These are phyloP conservation scores for Drosophila sordidula DNA, from an alignment of 2,888 invertebrate species.

Conservation along the genomic window DNA sequence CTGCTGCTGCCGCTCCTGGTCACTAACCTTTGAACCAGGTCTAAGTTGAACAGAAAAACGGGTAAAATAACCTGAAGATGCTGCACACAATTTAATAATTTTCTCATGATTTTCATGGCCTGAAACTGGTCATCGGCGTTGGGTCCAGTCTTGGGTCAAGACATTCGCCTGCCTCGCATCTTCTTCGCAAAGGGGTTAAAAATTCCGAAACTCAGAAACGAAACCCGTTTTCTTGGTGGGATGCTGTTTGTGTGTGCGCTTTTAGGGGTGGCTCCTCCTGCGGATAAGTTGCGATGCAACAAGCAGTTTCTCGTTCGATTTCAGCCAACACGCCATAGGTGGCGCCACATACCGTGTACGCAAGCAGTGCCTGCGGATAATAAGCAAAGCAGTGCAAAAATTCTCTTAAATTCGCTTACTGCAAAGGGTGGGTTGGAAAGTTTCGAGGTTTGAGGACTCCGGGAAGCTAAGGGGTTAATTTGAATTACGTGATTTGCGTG, in stretches of 20 bases:
- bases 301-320: conserved; percentile 27
- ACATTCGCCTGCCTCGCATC: conserved; percentile 30
- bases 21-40: conserved; percentile 77
- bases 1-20: conserved; percentile 46
- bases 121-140: conserved; percentile 53
- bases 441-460: not conserved
- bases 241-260: conserved; percentile 23
- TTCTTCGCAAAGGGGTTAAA: conserved; percentile 52
- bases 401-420: conserved; percentile 43
- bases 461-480: conserved; percentile 21
- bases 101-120: conserved; percentile 69
- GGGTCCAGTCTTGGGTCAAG: conserved; percentile 49
- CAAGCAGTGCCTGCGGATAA: conserved; percentile 48
- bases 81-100: conserved; percentile 62
- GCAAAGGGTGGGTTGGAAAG: too few species aligned
- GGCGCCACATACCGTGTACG: conserved; percentile 2
- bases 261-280: conserved; percentile 40
- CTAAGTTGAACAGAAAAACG: conserved; percentile 55
- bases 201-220: conserved; percentile 13
- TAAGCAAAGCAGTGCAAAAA: conserved; percentile 38
- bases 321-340: conserved; percentile 25
- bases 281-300: conserved; percentile 43
- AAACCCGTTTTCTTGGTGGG: conserved; percentile 45
- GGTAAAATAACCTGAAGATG: conserved; percentile 66
- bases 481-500: conserved; percentile 1